A percentile compares a stretch with the other conserved stretches of the same genome.
phyloP scores from a whole-genome alignment of 2,888 invertebrate species.

The Mythimna pallens region DNA sequence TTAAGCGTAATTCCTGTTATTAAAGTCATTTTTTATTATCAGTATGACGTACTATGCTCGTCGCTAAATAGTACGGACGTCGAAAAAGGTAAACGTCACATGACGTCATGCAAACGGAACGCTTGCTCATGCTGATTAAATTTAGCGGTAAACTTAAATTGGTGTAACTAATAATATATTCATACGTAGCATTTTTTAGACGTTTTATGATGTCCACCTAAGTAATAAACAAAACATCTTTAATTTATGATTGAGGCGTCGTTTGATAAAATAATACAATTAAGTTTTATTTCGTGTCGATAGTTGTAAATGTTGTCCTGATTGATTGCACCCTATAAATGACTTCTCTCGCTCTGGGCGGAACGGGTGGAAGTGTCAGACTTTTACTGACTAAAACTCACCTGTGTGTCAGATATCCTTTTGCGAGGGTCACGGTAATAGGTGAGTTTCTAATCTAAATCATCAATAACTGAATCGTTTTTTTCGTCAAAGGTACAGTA shows the following conservation, averaged over 20 bases:
- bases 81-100: conserved; percentile 56
- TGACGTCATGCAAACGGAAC: conserved; percentile 80
- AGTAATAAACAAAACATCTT: conserved; percentile 8
- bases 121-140: conserved; percentile 58
- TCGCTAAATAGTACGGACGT: conserved; percentile 48
- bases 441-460: too few relatives aligned
- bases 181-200: conserved; percentile 12
- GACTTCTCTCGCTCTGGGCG: too few relatives aligned
- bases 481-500: too few relatives aligned
- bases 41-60: conserved; percentile 37
- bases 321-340: not conserved
- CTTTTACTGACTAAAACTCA: too few relatives aligned
- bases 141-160: conserved; percentile 76
- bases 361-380: too few relatives aligned
- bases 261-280: not conserved
- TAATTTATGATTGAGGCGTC: not conserved
- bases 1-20: conserved; percentile 41
- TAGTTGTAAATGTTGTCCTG: not conserved
- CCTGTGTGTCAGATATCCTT: too few relatives aligned
- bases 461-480: too few relatives aligned
- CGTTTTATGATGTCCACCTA: conserved; percentile 12
- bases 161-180: conserved; percentile 22
- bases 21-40: conserved; percentile 1
- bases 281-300: not conserved
- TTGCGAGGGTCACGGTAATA: too few relatives aligned